Evolutionary conservation across 1,140 invertebrate species (phyloP).

Genomic region (Dinothrombium tinctorium): DNA sequence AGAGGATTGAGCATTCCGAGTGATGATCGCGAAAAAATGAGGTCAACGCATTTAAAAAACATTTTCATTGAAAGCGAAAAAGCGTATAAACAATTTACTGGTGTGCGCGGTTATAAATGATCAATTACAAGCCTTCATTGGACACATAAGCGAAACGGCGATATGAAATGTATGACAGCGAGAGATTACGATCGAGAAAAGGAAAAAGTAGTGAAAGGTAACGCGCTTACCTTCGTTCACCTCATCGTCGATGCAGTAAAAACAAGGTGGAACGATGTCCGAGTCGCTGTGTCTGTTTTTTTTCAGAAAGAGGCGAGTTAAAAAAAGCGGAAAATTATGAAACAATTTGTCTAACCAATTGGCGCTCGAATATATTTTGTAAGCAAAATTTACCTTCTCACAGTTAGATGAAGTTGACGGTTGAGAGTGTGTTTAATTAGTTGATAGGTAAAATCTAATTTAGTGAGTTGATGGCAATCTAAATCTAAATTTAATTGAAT

Average conservation of each 20-base stretch:
- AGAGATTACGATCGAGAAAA: background rate
- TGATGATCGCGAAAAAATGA: too few relatives aligned
- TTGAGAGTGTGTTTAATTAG: constrained; percentile 13
- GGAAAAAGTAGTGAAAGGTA: background rate
- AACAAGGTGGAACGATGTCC: constrained; percentile 1
- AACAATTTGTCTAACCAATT: background rate
- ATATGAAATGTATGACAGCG: background rate
- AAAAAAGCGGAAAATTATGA: constrained; percentile 6
- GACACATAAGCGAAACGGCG: too few relatives aligned
- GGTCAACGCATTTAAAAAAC: too few relatives aligned
- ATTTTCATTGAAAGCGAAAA: too few relatives aligned
- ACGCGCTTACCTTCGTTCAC: background rate
- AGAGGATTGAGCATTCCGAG: too few relatives aligned
- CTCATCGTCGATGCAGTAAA: constrained; percentile 2
- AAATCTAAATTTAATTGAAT: too few relatives aligned
- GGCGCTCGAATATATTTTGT: background rate
- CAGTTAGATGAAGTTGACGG: constrained; percentile 8
- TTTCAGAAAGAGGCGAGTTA: background rate
- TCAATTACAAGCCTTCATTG: too few relatives aligned
- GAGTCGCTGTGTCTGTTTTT: background rate
- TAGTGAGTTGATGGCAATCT: constrained; percentile 5
- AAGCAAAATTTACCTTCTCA: constrained; percentile 3
- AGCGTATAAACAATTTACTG: too few relatives aligned
- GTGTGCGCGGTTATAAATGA: too few relatives aligned
- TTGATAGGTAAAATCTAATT: constrained; percentile 14